Conservation (phyloP, 2,888 invertebrate genomes). For the Drosophila nr. medialis region DNA sequence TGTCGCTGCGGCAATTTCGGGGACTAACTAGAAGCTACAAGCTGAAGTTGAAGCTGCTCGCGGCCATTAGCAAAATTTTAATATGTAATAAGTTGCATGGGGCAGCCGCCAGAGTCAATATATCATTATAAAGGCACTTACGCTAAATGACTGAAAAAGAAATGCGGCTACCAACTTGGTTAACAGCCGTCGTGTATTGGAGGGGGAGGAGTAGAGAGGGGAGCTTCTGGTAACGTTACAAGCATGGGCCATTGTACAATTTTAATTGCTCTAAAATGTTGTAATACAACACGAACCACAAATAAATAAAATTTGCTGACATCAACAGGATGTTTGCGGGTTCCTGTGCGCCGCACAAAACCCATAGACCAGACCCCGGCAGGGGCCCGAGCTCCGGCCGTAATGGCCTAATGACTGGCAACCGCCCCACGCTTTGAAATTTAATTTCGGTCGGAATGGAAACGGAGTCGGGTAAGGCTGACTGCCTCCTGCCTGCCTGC, state of each 20-base stretch:
- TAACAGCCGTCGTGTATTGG: conserved; percentile 17
- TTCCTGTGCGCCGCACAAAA: conserved; percentile 50
- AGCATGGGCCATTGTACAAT: conserved; percentile 67
- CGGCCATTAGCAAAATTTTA: conserved; percentile 24
- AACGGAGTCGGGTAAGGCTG: conserved; percentile 6
- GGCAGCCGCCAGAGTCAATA: conserved; percentile 58
- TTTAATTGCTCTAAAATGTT: conserved; percentile 77
- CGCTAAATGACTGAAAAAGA: conserved; percentile 58
- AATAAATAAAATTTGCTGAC: conserved; percentile 79
- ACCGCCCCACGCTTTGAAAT: conserved; percentile 57
- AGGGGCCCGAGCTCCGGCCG: conserved; percentile 8
- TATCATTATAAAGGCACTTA: conserved; percentile 69
- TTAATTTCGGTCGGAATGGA: conserved; percentile 49
- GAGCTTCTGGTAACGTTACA: conserved; percentile 5
- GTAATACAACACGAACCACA: conserved; percentile 78
- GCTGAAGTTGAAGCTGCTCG: conserved; percentile 12
- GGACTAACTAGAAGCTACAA: conserved; percentile 10
- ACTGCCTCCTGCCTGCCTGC: conserved; percentile 1
- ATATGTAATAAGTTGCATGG: conserved; percentile 17
- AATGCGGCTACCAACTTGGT: conserved; percentile 43
- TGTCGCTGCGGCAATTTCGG: conserved; percentile 39
- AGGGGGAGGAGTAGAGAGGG: not conserved
- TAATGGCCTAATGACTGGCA: conserved; percentile 60
- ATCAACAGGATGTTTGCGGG: conserved; percentile 77
- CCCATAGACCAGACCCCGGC: conserved; percentile 12